phyloP scores from a whole-genome alignment of 2,888 invertebrate species.

The Tupiocoris notatus region DNA sequence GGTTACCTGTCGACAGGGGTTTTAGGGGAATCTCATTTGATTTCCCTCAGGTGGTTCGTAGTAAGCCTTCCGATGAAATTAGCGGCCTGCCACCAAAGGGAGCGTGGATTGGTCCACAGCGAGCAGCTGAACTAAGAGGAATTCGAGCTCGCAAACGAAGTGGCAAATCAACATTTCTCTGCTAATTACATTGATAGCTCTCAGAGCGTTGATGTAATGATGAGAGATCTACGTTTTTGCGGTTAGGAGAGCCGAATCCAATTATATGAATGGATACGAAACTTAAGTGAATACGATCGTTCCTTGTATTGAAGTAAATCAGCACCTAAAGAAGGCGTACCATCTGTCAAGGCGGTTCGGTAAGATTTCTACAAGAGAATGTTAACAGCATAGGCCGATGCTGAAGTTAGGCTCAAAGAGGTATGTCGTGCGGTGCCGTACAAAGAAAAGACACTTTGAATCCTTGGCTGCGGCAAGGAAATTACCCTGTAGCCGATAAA shows the following conservation, averaged over 20 bases:
- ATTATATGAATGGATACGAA: too few species aligned
- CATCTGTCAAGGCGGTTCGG: too few species aligned
- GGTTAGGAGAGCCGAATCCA: too few species aligned
- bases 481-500: conserved; percentile 17
- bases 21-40: background rate
- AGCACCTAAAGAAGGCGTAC: too few species aligned
- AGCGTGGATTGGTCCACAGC: background rate
- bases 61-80: conserved; percentile 3
- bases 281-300: too few species aligned
- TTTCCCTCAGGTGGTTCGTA: conserved; percentile 3
- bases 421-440: background rate
- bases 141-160: background rate
- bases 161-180: background rate
- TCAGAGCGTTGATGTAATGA: background rate
- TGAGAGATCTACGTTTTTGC: too few species aligned
- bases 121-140: background rate
- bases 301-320: too few species aligned
- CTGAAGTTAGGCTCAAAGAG: background rate
- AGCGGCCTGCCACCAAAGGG: background rate
- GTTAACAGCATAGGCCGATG: too few species aligned
- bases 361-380: too few species aligned
- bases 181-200: conserved; percentile 4
- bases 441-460: background rate
- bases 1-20: background rate
- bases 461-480: background rate